Base-by-base conservation (phyloP, 2,888 invertebrate species). In the Melieria omissa region DNA sequence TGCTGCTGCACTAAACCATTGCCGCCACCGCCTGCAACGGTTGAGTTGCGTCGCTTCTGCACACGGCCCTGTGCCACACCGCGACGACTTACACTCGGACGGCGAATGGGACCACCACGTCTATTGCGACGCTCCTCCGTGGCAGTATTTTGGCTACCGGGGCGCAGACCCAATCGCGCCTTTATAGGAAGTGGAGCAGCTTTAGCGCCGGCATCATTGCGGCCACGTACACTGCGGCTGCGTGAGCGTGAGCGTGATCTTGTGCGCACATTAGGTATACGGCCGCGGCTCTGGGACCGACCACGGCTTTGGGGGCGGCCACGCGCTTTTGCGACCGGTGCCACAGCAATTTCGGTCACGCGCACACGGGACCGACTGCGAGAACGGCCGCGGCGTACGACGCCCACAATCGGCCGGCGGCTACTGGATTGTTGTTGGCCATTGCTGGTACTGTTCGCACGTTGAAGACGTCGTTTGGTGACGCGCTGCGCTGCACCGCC, bases 111-210 rank as follows among this genome's bases (percentile, higher is more conserved):
- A 46, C 63, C 49, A 44, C 65, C 70, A 16, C 74, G 73, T 10
- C 75, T 74, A 41, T 67, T 71, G 49, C 73, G 54, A 16, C 57
- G 45, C 29, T 74, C 76, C 72, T 64, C 77, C 10, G 72, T 64
- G 47, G 75, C 73, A 49, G 73, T 75, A 72, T 72, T 68, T 67
- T 73, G 74, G 29, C 42, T 72, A 52, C 80, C 80, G 3, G 80
- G 78, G 64, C 85, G 85, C 60, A 78, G 76, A 12, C 85, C 85
- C 63, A 85, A 75, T 7, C 85, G 85, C 12, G 85, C 81, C 76
- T 83, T 84, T 7, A 85, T 80, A 12, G 85, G 84, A 29, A 29
- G 29, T 6, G 83, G 76, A 54, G 75, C 62, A 6, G 85, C 79
- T 4, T 81, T 79, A 16, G 72, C 69, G 10, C 41, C 60, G 49